A percentile compares a stretch with the other conserved stretches of the same genome.
Conservation (phyloP, 2,888 invertebrate genomes). For the Zeuzera pyrina region DNA sequence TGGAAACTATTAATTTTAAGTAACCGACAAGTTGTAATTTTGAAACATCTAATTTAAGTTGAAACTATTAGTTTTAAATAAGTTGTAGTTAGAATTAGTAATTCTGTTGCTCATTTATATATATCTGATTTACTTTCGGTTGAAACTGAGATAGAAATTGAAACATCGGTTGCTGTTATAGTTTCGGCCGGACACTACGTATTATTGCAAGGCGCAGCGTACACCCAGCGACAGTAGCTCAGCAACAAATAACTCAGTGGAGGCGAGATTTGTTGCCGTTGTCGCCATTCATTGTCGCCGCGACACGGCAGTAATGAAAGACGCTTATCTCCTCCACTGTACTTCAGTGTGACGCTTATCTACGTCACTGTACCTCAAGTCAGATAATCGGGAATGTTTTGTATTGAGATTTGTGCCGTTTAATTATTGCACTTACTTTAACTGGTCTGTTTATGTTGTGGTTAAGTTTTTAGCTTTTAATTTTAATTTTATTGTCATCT, state of each 20-base stretch:
- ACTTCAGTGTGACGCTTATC: constrained; percentile 26
- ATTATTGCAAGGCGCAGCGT: constrained; percentile 16
- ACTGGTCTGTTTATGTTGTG: not conserved
- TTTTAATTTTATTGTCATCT: not conserved
- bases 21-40: no score
- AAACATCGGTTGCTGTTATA: no score
- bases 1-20: no score
- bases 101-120: no score
- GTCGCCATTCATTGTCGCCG: constrained; percentile 48
- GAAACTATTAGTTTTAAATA: no score
- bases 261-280: constrained; percentile 42
- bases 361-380: not conserved
- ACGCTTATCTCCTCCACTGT: constrained; percentile 46
- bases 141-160: no score
- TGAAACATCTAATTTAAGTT: no score
- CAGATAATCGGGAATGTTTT: no score
- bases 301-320: constrained; percentile 56
- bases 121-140: no score
- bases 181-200: no score
- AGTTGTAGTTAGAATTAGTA: no score
- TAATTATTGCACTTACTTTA: no score
- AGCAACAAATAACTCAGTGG: constrained; percentile 55
- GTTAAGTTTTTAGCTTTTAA: not conserved
- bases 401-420: not conserved
- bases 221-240: constrained; percentile 21